phyloP scores from a whole-genome alignment of 1,140 invertebrate genomes.

The Nilaparvata lugens region DNA sequence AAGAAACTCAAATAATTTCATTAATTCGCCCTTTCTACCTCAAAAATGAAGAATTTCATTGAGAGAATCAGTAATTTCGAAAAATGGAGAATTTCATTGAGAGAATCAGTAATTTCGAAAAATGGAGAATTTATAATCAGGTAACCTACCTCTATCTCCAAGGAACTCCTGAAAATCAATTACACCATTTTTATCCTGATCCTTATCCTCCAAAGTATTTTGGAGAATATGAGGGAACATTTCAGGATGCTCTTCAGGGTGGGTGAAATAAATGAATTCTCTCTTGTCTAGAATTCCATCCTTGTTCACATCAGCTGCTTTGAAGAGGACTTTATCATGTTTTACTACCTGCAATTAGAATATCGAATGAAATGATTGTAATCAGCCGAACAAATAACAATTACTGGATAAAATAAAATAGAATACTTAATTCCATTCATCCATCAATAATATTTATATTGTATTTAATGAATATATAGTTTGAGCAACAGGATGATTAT shows the following conservation, averaged over 20 bases:
- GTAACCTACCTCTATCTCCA: slow-evolving; percentile 52
- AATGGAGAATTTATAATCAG: background rate
- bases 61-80: background rate
- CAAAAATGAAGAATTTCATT: background rate
- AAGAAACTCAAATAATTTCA: no score
- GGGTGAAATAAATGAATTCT: slow-evolving; percentile 85
- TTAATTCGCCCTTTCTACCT: no score
- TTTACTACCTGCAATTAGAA: slow-evolving; percentile 43
- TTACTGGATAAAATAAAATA: no score
- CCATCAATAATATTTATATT: no score
- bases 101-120: background rate
- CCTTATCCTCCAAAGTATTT: slow-evolving; percentile 78
- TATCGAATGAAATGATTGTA: no score
- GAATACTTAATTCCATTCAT: no score
- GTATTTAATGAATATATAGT: no score
- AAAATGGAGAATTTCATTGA: background rate
- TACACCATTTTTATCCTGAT: slow-evolving; percentile 70
- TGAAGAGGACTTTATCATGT: slow-evolving; percentile 81
- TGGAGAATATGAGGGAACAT: slow-evolving; percentile 80
- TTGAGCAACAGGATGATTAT: no score
- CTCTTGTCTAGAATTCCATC: slow-evolving; percentile 65
- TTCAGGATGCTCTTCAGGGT: slow-evolving; percentile 85
- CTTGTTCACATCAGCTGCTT: slow-evolving; percentile 73
- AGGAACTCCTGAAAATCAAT: slow-evolving; percentile 78
- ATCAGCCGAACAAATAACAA: no score